Evolutionary conservation across 1,140 invertebrate species (phyloP), one percentile per base, ranked within the genome.

Genomic region (Scylla paramamosain): DNA sequence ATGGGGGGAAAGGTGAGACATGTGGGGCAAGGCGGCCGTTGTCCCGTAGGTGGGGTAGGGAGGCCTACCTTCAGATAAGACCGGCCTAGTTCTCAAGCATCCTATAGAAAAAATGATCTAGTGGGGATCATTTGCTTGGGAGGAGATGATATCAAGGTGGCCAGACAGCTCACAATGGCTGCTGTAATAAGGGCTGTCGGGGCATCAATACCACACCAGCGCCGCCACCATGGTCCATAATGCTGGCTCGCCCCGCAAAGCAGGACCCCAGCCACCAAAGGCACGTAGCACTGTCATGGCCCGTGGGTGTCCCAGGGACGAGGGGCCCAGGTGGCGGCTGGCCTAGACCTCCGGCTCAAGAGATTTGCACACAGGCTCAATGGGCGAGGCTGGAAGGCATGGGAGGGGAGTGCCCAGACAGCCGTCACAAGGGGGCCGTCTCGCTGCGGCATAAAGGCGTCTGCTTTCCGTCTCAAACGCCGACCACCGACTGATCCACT

Each of bases 361-460:
- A 93, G 92, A 93, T 93, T 93, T 93, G 92, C 92, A 93, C 92
- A 93, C 92, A 93, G 28, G n/a, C 92, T 93, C 92, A 59, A 93
- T 59, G 92, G 92, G 39, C 14, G 45, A 20, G 45, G 28, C 28
- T 10, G 10, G 84, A 77, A 59, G 48, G 31, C 28, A 10, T 3
- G 91, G 67, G 29, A 39, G 48, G 67, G 59, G 67, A 28, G 52
- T 39, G 39, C 39, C 39, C 28, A 39, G 46, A 28, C 32, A 59
- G 89, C 28, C 32, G 46, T 14, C 32, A 91, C 32, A 91, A 46
- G 48, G n/a, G 46, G 89, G 2, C 67, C 67, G 67, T 77, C 67
- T 77, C 12, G 20, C 67, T 25, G 67, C 10, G 25, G 67, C 67
- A 77, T 77, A 77, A 77, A 77, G 67, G 20, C 67, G 67, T 77